phyloP scores from a whole-genome alignment of 2,797 vertebrate genomes.

The Takifugu rubripes region DNA sequence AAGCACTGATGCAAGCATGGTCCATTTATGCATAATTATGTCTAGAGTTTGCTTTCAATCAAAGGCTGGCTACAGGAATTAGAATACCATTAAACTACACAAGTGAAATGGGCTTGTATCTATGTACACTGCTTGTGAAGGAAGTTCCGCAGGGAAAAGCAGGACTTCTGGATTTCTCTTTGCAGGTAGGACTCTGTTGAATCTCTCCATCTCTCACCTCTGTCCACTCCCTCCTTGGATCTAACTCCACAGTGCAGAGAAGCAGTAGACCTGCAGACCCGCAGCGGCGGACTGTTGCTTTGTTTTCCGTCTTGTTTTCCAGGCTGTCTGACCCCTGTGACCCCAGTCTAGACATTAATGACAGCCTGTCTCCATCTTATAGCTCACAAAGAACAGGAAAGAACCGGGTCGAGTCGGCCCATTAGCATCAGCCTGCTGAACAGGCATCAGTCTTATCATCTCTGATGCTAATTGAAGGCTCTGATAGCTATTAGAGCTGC shows the following conservation, averaged over 20 bases:
- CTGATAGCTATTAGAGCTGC: slow-evolving; percentile 56
- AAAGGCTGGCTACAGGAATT: slow-evolving; percentile 52
- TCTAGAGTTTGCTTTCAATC: slow-evolving; percentile 70
- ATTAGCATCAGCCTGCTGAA: slow-evolving; percentile 61
- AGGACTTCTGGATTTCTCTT: slow-evolving; percentile 7
- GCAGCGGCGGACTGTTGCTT: slow-evolving; percentile 23
- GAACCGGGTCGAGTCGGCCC: slow-evolving; percentile 44
- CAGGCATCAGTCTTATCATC: slow-evolving; percentile 58
- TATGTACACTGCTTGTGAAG: background rate
- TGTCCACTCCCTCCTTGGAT: slow-evolving; percentile 26
- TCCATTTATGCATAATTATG: slow-evolving; percentile 59
- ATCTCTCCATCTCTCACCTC: slow-evolving; percentile 24
- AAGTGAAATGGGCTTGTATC: background rate
- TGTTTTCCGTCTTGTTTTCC: slow-evolving; percentile 45
- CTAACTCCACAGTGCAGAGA: slow-evolving; percentile 27
- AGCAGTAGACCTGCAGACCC: slow-evolving; percentile 27
- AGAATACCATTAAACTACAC: background rate
- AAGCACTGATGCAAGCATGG: no score
- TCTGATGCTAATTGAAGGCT: slow-evolving; percentile 63
- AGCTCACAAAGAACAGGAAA: slow-evolving; percentile 38
- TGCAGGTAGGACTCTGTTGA: slow-evolving; percentile 8
- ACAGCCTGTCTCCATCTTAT: slow-evolving; percentile 55
- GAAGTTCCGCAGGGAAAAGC: background rate
- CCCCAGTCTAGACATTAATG: slow-evolving; percentile 65
- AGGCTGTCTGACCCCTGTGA: slow-evolving; percentile 57